A percentile compares a stretch with the other conserved stretches of the same genome.
Conservation (phyloP, 2,113 vertebrate genomes). For the Apteryx owenii region DNA sequence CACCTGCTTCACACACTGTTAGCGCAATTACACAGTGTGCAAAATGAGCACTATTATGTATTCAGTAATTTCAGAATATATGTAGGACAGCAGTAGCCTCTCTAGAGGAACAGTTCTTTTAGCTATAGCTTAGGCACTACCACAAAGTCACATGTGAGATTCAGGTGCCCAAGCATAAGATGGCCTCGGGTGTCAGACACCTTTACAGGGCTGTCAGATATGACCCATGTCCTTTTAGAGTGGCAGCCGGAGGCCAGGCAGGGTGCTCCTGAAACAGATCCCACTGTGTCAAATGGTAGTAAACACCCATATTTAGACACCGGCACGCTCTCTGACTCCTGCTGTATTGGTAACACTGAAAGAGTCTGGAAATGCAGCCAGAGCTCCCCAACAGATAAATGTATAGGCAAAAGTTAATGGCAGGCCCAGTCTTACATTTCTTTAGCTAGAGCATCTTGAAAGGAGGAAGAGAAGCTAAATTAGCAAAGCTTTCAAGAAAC, state of each 20-base stretch:
- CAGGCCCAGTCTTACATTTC: background rate
- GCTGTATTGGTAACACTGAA: background rate
- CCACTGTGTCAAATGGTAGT: background rate
- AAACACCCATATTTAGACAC: background rate
- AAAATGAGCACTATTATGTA: background rate
- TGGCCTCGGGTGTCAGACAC: background rate
- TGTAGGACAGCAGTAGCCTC: background rate
- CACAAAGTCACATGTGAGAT: background rate
- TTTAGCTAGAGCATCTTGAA: background rate
- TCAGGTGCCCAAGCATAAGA: rapidly evolving
- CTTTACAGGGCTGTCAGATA: background rate
- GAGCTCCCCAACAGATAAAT: background rate
- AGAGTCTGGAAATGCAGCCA: background rate
- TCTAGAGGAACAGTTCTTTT: background rate
- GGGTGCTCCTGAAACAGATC: background rate
- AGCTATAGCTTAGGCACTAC: background rate
- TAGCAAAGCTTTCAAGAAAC: background rate
- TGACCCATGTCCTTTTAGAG: background rate
- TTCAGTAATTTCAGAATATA: background rate
- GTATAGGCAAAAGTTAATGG: background rate
- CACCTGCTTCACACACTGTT: background rate
- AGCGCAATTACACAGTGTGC: background rate
- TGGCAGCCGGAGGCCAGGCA: background rate
- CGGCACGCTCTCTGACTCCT: background rate
- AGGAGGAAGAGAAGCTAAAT: background rate